phyloP scores from a whole-genome alignment of 1,140 invertebrate genomes.

The Ostrea denselamellosa region DNA sequence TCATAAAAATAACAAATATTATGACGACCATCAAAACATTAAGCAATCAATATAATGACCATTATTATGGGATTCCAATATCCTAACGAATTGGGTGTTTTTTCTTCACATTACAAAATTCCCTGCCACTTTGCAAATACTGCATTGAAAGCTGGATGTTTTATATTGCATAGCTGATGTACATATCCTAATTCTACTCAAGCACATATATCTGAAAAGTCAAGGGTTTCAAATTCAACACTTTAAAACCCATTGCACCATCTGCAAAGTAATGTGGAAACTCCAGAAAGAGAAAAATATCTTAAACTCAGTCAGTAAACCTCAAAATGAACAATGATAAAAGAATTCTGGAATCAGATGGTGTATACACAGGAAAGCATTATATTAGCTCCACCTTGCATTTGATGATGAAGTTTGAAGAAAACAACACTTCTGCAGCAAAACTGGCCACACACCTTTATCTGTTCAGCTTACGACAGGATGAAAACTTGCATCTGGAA shows the following conservation, averaged over 20 bases:
- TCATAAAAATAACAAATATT: conserved; percentile 39
- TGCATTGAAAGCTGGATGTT: background rate
- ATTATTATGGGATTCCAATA: conserved; percentile 7
- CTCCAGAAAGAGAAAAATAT: too few relatives aligned
- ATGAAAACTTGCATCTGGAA: conserved; percentile 22
- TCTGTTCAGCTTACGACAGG: background rate
- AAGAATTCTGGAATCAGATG: background rate
- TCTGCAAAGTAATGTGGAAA: too few relatives aligned
- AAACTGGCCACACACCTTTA: conserved; percentile 34
- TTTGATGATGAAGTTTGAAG: conserved; percentile 7
- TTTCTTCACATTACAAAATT: background rate
- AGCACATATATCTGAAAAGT: conserved; percentile 12
- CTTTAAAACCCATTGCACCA: background rate
- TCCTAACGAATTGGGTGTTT: background rate
- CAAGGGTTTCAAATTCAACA: background rate
- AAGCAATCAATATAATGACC: conserved; percentile 34
- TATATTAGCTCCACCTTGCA: conserved; percentile 8
- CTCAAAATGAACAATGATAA: background rate
- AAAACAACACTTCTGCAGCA: background rate
- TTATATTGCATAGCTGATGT: background rate
- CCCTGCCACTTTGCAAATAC: background rate
- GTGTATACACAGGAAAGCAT: conserved; percentile 11
- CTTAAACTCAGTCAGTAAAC: conserved; percentile 17
- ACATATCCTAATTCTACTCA: conserved; percentile 1
- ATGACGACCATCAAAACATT: conserved; percentile 24